phyloP scores from a whole-genome alignment of 2,113 vertebrate species.

The Pygoscelis adeliae region DNA sequence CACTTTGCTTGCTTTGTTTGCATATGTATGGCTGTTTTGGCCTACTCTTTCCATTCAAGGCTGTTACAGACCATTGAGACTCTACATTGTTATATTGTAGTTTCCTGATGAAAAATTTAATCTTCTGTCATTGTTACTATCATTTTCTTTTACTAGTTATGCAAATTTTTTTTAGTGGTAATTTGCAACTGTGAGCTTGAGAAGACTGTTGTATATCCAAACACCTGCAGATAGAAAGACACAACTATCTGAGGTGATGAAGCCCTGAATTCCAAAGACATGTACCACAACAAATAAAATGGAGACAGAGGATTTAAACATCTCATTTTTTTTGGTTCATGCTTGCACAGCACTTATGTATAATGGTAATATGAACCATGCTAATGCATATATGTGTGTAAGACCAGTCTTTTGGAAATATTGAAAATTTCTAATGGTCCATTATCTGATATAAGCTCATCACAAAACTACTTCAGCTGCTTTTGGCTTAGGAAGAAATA shows the following conservation, averaged over 20 bases:
- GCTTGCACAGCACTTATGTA: fast-evolving
- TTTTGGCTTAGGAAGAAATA: background rate
- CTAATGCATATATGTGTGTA: background rate
- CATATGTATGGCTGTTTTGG: background rate
- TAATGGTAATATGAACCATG: background rate
- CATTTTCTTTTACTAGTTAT: background rate
- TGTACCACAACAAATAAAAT: background rate
- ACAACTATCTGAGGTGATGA: fast-evolving
- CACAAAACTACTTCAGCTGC: background rate
- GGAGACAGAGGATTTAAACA: background rate
- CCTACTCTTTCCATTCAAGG: background rate
- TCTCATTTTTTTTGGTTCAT: background rate
- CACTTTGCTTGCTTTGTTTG: background rate
- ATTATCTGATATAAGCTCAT: background rate
- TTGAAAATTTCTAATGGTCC: background rate
- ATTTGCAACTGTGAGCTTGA: background rate
- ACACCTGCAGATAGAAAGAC: background rate
- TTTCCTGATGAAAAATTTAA: background rate
- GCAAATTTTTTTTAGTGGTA: background rate
- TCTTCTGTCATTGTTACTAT: background rate
- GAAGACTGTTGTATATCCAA: background rate
- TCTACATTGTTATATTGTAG: background rate
- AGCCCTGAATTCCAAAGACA: background rate
- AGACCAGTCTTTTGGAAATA: background rate
- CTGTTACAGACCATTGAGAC: background rate